Evolutionary conservation across 1,140 invertebrate genomes (phyloP).

Genomic region (Megalopta genalis): DNA sequence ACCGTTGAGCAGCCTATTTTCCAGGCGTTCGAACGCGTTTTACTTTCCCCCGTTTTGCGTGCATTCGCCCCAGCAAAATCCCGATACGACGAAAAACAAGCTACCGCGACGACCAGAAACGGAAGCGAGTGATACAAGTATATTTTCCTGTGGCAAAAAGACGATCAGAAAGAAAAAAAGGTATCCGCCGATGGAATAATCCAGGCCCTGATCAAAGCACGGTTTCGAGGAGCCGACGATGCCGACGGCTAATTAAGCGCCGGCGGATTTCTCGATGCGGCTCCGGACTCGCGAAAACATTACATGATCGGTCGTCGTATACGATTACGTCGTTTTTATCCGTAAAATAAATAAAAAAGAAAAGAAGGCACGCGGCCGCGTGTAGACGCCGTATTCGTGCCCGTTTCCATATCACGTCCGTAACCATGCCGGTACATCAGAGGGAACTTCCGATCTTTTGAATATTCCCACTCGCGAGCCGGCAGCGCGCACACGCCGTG

Average conservation of each 20-base stretch:
- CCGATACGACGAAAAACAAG: not conserved
- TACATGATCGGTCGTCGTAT: slow-evolving; percentile 68
- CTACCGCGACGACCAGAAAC: not conserved
- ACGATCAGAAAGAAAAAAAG: not conserved
- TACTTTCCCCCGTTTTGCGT: no score
- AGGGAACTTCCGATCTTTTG: slow-evolving; percentile 61
- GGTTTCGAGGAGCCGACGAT: slow-evolving; percentile 52
- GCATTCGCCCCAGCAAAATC: no score
- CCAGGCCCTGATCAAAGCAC: slow-evolving; percentile 59
- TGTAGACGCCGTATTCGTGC: slow-evolving; percentile 49
- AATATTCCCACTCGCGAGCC: slow-evolving; percentile 47
- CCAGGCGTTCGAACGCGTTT: no score
- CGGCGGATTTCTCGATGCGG: slow-evolving; percentile 51
- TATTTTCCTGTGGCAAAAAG: slow-evolving; percentile 34
- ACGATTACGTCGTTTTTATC: slow-evolving; percentile 65
- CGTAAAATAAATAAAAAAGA: slow-evolving; percentile 42
- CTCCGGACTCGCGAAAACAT: slow-evolving; percentile 52
- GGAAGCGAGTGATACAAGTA: not conserved
- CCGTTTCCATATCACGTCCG: slow-evolving; percentile 49
- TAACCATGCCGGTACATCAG: slow-evolving; percentile 61
- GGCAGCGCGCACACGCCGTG: not conserved
- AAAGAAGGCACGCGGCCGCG: not conserved
- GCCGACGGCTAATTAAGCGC: slow-evolving; percentile 63
- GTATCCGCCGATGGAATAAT: slow-evolving; percentile 52
- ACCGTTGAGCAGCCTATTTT: no score